Evolutionary conservation across 1,140 invertebrate genomes (phyloP), one percentile per base, ranked within the genome.

Genomic region (Drosophila burlai): DNA sequence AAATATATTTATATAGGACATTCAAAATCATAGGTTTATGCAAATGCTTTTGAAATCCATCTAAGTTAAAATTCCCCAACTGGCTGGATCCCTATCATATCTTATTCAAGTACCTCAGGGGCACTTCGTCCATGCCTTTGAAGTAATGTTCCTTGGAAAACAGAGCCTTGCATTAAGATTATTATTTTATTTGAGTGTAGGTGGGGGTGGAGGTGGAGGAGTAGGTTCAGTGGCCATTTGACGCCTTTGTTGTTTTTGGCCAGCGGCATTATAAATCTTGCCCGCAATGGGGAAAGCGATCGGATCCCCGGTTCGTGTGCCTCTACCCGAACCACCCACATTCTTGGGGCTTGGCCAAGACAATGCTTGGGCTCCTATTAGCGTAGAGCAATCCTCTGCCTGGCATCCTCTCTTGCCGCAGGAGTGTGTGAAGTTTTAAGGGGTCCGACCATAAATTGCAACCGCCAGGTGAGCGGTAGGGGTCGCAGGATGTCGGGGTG

Each of bases 391-490:
- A 59, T 55, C 49, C 57, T 21, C 57, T 26, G 16, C 40, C 59
- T 26, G 62, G 38, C 40, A 40, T 11, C 73, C 52, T 26, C 52
- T 26, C 40, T 10, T 40, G 34, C 61, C 42, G 8, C 15, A 4
- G 46, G 52, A 76, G 36, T 74, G 67, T 76, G 83, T 60, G 81
- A 72, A 87, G 76, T 84, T 87, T 84, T 79, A 69, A 87, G 81
- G 74, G 66, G 78, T 49, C 47, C 84, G 81, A 66, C 82, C 84
- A 87, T 87, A 87, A 87, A 87, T 87, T 81, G 84, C 84, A 89
- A 68, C 73, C 68, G 68, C 73, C 83, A 87, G 84, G 84, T 89
- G 81, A 80, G 83, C 68, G 60, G 64, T 36, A 43, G 42, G 62
- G 49, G 58, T 42, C 40, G 40, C 10, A 43, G 34, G 54, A 34